Base-by-base conservation (phyloP, 1,140 invertebrate genomes). In the Saxidomus purpurata region DNA sequence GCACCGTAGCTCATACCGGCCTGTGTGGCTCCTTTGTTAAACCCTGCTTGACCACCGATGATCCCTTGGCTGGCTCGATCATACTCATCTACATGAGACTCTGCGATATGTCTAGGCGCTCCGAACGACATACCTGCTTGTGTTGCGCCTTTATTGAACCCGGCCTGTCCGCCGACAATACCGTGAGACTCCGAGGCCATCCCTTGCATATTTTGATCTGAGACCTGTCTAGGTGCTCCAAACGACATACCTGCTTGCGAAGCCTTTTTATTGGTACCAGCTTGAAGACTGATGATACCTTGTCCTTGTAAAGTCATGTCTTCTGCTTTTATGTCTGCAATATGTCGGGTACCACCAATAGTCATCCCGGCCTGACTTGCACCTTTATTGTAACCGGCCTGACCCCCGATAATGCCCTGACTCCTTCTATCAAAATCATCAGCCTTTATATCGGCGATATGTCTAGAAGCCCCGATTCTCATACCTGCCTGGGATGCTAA, bases 281-380 rank as follows among this genome's bases (percentile, higher is more conserved):
- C 98, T 95, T 99, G 98, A 31, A 99, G 96, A 84, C 98, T 98
- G 93, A 99, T 99, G 76, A 99, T 97, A 38, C 97, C 97, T 92
- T 99, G 98, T 1, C 98, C 98, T 36, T 98, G 98, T 90, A 97
- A 97, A 71, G 0, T 97, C 67, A 91, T 90, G 28, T 94, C 93
- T 31, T 94, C 93, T 34, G 90, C 90, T 55, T 90, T 90, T 87
- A 95, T 94, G 87, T 95, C 94, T 61, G 94, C 89, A 55, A 99
- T 98, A 96, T 99, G 98, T 96, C 98, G 96, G 90, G 98, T 98
- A 96, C 99, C 98, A 90, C 98, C 98, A 93, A 99, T 92, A 94
- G 98, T 98, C 94, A 99, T 98, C 40, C 98, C 98, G 92, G 97
- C 98, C 96, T 99, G 98, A 94, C 97, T 98, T 90, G 98, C 98